Percentiles rank a stretch among this genome's conserved stretches.
phyloP scores from a whole-genome alignment of 2,888 invertebrate species.

The Drosophila cracens region DNA sequence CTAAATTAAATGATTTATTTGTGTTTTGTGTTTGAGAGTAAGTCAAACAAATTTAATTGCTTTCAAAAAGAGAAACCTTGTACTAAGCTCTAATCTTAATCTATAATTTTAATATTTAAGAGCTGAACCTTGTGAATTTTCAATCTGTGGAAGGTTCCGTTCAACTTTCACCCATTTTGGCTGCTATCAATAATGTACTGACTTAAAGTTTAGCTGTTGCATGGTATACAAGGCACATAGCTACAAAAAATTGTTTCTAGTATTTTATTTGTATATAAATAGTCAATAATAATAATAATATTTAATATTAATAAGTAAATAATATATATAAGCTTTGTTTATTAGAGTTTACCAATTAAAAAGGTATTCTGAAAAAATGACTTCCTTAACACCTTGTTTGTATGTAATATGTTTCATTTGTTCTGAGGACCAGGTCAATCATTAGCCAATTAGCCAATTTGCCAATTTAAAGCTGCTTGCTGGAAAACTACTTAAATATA shows the following conservation, averaged over 20 bases:
- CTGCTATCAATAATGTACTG: not conserved
- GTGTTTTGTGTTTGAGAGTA: not conserved
- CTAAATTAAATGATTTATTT: not conserved
- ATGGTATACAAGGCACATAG: not conserved
- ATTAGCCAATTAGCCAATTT: constrained; percentile 33
- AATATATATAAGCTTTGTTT: not conserved
- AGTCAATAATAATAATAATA: not conserved
- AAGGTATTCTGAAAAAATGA: not conserved
- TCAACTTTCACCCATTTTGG: constrained; percentile 1
- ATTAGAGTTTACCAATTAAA: not conserved
- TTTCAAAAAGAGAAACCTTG: not conserved
- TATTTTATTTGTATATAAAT: not conserved
- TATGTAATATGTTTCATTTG: not conserved
- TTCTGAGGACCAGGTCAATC: constrained; percentile 18
- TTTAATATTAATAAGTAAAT: not conserved
- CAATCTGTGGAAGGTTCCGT: not conserved
- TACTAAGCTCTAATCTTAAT: not conserved
- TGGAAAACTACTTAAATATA: constrained; percentile 34
- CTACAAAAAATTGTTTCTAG: not conserved
- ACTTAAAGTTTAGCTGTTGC: not conserved
- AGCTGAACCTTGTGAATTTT: not conserved
- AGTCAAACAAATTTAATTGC: not conserved
- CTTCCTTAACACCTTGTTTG: not conserved
- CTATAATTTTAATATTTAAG: not conserved
- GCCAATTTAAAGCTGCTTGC: constrained; percentile 38